A percentile compares a stretch with the other conserved stretches of the same genome.
Conservation (phyloP, 1,140 invertebrate genomes). For the Listronotus oregonensis region DNA sequence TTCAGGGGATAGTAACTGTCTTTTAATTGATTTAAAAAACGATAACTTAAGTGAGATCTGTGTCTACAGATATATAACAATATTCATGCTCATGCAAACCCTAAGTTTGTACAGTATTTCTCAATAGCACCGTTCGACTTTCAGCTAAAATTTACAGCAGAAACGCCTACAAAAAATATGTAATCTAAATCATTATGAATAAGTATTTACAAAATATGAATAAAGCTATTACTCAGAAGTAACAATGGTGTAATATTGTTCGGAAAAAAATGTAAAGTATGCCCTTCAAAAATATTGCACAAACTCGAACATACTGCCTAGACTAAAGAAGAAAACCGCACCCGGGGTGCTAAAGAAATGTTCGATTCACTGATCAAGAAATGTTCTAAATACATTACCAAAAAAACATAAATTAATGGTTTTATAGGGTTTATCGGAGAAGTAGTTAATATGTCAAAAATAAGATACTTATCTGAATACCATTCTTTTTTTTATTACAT, state of each 20-base stretch:
- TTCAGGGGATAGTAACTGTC: conserved; percentile 22
- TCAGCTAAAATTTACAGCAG: conserved; percentile 14
- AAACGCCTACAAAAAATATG: too few relatives aligned
- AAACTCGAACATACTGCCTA: conserved; percentile 14
- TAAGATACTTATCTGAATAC: too few relatives aligned
- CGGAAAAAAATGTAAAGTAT: neutral
- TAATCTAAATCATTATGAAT: neutral
- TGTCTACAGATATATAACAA: neutral
- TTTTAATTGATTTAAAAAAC: conserved; percentile 14
- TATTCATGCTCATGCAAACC: conserved; percentile 39
- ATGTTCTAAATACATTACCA: neutral
- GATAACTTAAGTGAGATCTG: neutral
- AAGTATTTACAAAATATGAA: conserved; percentile 6
- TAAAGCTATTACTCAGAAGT: too few relatives aligned
- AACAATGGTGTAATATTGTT: neutral
- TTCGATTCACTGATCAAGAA: neutral
- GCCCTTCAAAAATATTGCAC: conserved; percentile 24
- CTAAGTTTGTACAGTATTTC: conserved; percentile 35
- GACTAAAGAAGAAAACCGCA: conserved; percentile 17
- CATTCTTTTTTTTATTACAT: too few relatives aligned
- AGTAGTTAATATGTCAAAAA: too few relatives aligned
- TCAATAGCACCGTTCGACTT: neutral
- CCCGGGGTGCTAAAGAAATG: conserved; percentile 17
- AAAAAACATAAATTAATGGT: too few relatives aligned
- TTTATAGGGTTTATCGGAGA: too few relatives aligned